Percentiles rank a stretch among this genome's conserved stretches.
These are phyloP conservation scores for Archivesica marissinica DNA, from an alignment of 1,140 invertebrate genomes.

Conservation along the genomic window DNA sequence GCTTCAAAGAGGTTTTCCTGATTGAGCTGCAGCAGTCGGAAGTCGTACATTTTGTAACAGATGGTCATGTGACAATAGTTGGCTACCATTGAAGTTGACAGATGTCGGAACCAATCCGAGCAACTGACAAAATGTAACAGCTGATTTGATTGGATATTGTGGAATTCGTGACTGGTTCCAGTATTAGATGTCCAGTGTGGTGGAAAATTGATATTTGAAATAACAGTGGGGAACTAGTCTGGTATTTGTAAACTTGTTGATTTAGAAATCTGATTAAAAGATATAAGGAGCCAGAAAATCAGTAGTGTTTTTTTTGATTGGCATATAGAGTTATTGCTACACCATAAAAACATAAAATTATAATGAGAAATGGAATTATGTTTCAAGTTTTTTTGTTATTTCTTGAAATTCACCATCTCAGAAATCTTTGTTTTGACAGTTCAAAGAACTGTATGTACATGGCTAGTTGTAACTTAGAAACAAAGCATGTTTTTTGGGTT, in stretches of 20 bases:
- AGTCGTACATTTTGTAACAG: no score
- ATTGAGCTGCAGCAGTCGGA: no score
- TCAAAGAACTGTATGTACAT: no score
- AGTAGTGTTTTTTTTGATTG: background rate
- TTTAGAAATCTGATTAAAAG: slow-evolving; percentile 23
- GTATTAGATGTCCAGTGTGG: slow-evolving; percentile 11
- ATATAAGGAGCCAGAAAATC: background rate
- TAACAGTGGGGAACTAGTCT: slow-evolving; percentile 29
- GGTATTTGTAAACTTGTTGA: slow-evolving; percentile 14
- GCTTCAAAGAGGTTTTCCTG: no score
- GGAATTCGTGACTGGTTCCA: slow-evolving; percentile 1
- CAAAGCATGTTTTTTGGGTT: no score
- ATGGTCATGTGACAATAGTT: slow-evolving; percentile 3
- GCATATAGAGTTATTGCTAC: background rate
- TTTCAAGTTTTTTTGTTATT: slow-evolving; percentile 13
- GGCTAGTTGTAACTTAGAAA: no score
- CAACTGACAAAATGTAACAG: slow-evolving; percentile 24
- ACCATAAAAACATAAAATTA: slow-evolving; percentile 1
- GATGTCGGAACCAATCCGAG: slow-evolving; percentile 33
- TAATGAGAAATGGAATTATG: slow-evolving; percentile 22
- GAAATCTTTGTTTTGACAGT: background rate
- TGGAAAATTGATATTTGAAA: slow-evolving; percentile 25
- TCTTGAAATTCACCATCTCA: background rate
- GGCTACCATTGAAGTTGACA: slow-evolving; percentile 13
- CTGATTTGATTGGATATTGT: slow-evolving; percentile 39